Evolutionary conservation across 2,797 vertebrate genomes (phyloP), one percentile per base, ranked within the genome.

Genomic region (Xiphorhynchus erythropygius): DNA sequence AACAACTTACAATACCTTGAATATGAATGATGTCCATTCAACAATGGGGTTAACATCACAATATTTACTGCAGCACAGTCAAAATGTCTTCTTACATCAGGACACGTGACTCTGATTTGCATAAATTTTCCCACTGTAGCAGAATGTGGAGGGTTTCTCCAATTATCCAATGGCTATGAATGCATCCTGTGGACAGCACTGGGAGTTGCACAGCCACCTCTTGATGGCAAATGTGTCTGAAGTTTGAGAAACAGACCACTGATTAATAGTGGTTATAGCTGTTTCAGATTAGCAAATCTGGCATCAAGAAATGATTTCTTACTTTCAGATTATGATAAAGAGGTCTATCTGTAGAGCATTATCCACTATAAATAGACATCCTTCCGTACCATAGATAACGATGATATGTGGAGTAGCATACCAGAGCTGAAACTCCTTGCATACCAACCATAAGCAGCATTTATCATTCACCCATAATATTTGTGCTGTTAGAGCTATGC

Each of bases 31-130:
- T 69, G 33, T 44, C 57, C 13, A 10, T 90, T 87, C 37, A 41
- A 23, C 5, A 8, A 0, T 18, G 30, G 0, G 0, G 16, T 23
- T 59, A 81, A n/a, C 0, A 0, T 53, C 68, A 50, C 37, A 64
- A 27, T 8, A n/a, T 50, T 62, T 52, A 63, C n/a, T 41, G 14
- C 33, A 60, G 23, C 12, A 55, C 18, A 70, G 41, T 3, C 49
- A 68, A 74, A 67, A 81, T 44, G 33, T 5, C 19, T 32, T 70
- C 24, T 86, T 46, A 53, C 30, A 55, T 33, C 49, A 86, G 44
- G 65, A n/a, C 9, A 23, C 3, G 9, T 33, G 63, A 15, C 27
- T 63, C 12, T 65, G 27, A 30, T 60, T 76, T 65, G 5, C 22
- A 11, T 27, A 55, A 23, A 63, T 75, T 92, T 92, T 10, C 9